Evolutionary conservation across 2,888 invertebrate species (phyloP).

Genomic region (Phymatocera aterrima): DNA sequence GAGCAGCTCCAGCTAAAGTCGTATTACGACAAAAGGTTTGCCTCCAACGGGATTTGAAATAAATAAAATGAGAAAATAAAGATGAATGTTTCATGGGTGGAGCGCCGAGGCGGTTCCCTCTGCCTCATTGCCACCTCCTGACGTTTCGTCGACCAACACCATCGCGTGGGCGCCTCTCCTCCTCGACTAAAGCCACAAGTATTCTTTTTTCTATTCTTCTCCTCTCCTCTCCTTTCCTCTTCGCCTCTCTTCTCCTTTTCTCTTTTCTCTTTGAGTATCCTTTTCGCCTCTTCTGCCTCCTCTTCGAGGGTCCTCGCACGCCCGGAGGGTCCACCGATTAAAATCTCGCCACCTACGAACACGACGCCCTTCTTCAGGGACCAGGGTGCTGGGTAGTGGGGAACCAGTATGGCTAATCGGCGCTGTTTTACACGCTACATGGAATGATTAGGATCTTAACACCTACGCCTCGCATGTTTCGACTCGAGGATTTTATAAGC

Average conservation of each 20-base stretch:
- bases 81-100: slow-evolving; percentile 68
- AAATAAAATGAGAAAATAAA: slow-evolving; percentile 68
- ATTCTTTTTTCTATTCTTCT: slow-evolving; percentile 33
- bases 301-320: slow-evolving; percentile 32
- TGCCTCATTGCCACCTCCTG: slow-evolving; percentile 73
- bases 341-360: slow-evolving; percentile 53
- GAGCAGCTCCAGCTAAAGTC: too few relatives aligned
- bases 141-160: slow-evolving; percentile 42
- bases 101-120: slow-evolving; percentile 70
- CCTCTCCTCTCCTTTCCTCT: background rate
- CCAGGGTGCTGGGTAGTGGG: slow-evolving; percentile 25
- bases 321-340: slow-evolving; percentile 48
- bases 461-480: slow-evolving; percentile 50
- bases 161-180: slow-evolving; percentile 37
- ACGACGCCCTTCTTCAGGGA: slow-evolving; percentile 38
- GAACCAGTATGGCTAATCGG: slow-evolving; percentile 55
- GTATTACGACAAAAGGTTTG: slow-evolving; percentile 49
- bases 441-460: slow-evolving; percentile 58
- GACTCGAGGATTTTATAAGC: background rate
- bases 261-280: background rate
- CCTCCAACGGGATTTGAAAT: slow-evolving; percentile 70
- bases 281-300: background rate
- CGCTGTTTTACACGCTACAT: slow-evolving; percentile 55
- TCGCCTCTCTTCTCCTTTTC: background rate
- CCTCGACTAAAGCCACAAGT: background rate